Evolutionary conservation across 2,797 vertebrate genomes (phyloP).

Genomic region (Poeciliopsis infans): DNA sequence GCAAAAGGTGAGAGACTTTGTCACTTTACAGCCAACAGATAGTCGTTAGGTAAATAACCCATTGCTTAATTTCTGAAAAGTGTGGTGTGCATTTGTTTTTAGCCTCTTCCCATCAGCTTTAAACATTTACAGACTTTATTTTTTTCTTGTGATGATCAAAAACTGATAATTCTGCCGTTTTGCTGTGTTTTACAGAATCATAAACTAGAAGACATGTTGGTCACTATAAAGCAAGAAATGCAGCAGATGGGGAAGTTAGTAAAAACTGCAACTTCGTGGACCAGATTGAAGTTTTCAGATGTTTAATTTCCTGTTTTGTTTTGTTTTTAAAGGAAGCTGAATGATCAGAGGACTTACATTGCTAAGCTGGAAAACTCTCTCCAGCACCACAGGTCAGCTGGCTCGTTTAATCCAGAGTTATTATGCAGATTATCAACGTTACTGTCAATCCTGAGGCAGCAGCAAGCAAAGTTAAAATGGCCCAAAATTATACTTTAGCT

Average conservation of each 20-base stretch:
- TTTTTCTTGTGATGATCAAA: not conserved
- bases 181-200: constrained; percentile 73
- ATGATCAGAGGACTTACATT: constrained; percentile 78
- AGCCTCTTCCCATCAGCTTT: no score
- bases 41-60: no score
- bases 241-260: constrained; percentile 84
- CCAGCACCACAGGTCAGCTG: constrained; percentile 73
- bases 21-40: not conserved
- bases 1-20: constrained; percentile 79
- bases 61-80: no score
- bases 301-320: not conserved
- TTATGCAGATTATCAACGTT: no score
- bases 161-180: not conserved
- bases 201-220: constrained; percentile 83
- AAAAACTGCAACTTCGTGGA: not conserved
- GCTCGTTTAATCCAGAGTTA: not conserved
- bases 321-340: constrained; percentile 69
- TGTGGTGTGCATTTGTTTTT: no score
- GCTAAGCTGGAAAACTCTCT: constrained; percentile 75
- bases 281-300: not conserved
- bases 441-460: no score
- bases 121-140: not conserved
- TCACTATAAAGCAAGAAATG: constrained; percentile 83
- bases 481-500: not conserved
- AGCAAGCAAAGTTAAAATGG: no score